Evolutionary conservation across 2,113 vertebrate genomes (phyloP).

Genomic region (Mirounga angustirostris): DNA sequence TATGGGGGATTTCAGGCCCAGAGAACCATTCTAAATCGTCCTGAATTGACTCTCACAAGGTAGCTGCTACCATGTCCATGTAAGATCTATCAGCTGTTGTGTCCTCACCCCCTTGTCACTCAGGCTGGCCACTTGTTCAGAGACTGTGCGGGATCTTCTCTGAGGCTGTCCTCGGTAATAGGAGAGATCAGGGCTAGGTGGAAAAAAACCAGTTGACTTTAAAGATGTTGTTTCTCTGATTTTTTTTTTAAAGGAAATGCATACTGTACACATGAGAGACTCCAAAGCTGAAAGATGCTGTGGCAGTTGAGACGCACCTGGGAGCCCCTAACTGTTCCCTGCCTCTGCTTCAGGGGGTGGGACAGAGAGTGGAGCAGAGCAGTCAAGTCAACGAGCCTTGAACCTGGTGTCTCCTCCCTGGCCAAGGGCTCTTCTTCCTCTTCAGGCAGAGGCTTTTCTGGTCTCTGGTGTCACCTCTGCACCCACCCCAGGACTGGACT

Average conservation of each 20-base stretch:
- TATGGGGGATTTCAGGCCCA: not conserved
- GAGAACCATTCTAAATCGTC: not conserved
- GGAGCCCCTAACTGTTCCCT: conserved; percentile 69
- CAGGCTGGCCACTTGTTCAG: not conserved
- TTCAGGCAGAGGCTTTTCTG: not conserved
- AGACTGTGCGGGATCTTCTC: not conserved
- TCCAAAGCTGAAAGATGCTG: conserved; percentile 42
- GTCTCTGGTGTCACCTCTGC: not conserved
- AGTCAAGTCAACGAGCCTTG: rapidly evolving
- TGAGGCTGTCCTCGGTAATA: not conserved
- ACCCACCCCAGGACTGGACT: not conserved
- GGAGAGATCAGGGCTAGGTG: conserved; percentile 22
- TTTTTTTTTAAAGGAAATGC: conserved; percentile 77
- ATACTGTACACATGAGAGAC: conserved; percentile 79
- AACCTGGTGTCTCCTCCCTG: not conserved
- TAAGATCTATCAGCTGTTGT: not conserved
- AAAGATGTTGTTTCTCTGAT: conserved; percentile 71
- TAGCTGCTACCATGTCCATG: not conserved
- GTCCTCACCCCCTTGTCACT: not conserved
- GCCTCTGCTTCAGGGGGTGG: not conserved
- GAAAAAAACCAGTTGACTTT: conserved; percentile 57
- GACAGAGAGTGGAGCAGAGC: not conserved
- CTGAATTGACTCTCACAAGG: not conserved
- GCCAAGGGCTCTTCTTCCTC: not conserved
- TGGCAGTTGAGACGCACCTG: conserved; percentile 82